These are phyloP conservation scores for Myiothlypis coronata DNA, from an alignment of 2,797 vertebrate species.

Conservation along the genomic window DNA sequence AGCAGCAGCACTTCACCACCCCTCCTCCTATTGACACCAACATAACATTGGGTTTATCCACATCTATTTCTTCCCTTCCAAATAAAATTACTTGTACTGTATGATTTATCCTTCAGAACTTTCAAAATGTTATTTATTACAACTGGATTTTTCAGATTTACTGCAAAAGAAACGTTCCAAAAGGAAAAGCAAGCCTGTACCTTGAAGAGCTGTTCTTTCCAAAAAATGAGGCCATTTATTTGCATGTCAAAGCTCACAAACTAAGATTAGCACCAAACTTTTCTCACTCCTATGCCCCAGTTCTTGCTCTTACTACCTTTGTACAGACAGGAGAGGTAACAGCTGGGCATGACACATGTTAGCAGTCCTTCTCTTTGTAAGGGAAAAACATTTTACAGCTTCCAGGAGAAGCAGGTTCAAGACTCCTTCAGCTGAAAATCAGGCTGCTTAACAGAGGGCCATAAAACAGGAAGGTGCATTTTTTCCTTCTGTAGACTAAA, in stretches of 20 bases:
- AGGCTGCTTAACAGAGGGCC: background rate
- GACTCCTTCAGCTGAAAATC: background rate
- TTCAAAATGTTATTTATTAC: background rate
- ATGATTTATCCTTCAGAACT: background rate
- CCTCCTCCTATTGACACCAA: background rate
- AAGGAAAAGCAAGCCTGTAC: background rate
- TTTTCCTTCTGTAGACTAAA: background rate
- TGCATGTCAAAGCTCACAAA: background rate
- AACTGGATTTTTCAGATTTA: background rate
- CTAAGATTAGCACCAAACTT: background rate
- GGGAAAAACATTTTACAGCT: background rate
- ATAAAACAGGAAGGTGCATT: accelerated
- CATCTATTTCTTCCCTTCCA: background rate
- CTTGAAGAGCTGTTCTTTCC: background rate
- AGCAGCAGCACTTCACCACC: background rate
- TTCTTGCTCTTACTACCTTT: background rate
- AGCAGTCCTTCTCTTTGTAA: background rate
- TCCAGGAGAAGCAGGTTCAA: background rate
- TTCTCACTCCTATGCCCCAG: background rate
- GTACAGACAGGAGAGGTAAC: background rate
- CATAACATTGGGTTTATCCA: background rate
- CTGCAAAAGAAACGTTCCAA: background rate
- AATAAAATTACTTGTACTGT: background rate
- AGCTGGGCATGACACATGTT: background rate
- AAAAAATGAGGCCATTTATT: background rate